Evolutionary conservation across 2,797 vertebrate species (phyloP).

Genomic region (Thripadectes ignobilis): DNA sequence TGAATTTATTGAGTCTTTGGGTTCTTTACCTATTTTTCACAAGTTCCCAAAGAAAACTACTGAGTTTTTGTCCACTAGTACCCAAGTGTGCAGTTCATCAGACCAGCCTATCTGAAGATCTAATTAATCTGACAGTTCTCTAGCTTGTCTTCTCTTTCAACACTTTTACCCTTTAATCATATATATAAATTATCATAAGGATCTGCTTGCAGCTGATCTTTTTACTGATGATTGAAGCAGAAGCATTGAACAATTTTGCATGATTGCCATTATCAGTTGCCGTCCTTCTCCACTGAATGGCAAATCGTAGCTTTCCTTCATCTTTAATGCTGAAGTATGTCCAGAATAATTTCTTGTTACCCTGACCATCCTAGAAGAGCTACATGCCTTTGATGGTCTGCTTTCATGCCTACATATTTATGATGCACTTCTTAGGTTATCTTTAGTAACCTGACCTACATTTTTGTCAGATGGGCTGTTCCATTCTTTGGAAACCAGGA

Average conservation of each 20-base stretch:
- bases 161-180: neutral
- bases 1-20: neutral
- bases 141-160: neutral
- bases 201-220: neutral
- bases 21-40: neutral
- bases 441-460: neutral
- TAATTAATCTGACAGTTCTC: neutral
- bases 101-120: neutral
- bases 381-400: neutral
- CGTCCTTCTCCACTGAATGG: neutral
- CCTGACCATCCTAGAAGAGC: neutral
- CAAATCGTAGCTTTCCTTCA: neutral
- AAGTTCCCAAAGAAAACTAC: neutral
- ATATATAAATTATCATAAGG: neutral
- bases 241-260: neutral
- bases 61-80: neutral
- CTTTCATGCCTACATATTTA: neutral
- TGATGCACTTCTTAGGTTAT: neutral
- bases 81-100: neutral
- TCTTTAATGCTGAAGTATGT: neutral
- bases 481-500: neutral
- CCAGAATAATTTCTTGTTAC: neutral
- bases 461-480: neutral
- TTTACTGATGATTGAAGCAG: neutral
- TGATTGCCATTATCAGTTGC: neutral